Base-by-base conservation (phyloP, 2,888 invertebrate species). In the Frankliniella fusca region DNA sequence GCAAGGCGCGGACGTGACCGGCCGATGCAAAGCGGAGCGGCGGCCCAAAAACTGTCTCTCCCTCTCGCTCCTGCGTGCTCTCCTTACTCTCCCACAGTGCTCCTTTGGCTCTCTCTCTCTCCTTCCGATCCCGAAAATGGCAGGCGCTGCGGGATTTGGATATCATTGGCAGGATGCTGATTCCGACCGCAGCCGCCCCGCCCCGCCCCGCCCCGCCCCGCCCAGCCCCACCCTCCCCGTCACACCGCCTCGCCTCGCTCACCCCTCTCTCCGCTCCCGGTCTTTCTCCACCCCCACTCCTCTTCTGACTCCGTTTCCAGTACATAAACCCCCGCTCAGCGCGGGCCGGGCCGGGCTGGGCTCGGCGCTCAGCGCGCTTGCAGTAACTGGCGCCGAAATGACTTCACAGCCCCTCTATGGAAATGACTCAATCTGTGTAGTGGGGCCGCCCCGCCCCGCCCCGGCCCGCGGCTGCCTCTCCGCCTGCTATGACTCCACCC, bases 341-440 rank as follows among this genome's bases (percentile, higher is more conserved):
- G 20, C 61, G 3, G n/a, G 20, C 15, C 54, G 10, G 54, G 15
- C 50, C 15, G 50, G 50, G 50, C 9, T 15, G 50, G 50, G 50
- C 54, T 20, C 15, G 54, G n/a, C n/a, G n/a, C 38, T 38, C 38
- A 5, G 38, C 38, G 38, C 15, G 54, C 54, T 20, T 54, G 70
- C 70, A 76, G 70, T 76, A 76, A 76, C 70, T 23, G 70, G 12
- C 70, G 27, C 11, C 23, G 70, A 27, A 23, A 76, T 76, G 70
- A 76, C 70, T 76, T 76, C 70, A 76, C 70, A 76, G 70, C 70
- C 70, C 12, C 61, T n/a, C 70, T 76, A 76, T 76, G 70, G 70
- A 76, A 27, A 76, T 76, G 70, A 76, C 70, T 76, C 70, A 76
- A 76, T 76, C 70, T 27, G 70, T 76, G 70, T 27, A 27, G 70